phyloP scores from a whole-genome alignment of 2,888 invertebrate species.

The Harpagoxenus sublaevis region DNA sequence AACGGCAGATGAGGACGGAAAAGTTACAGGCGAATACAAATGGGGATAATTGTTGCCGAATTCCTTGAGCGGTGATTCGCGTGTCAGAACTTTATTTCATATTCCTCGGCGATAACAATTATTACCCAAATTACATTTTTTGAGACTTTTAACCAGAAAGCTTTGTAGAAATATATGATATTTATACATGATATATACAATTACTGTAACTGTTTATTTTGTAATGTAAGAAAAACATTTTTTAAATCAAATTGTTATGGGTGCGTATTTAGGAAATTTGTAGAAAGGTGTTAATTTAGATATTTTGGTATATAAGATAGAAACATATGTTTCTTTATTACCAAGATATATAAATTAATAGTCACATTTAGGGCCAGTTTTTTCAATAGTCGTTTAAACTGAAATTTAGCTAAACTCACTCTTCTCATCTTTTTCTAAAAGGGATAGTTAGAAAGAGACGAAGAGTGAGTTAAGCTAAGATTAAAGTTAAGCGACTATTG shows the following conservation, averaged over 20 bases:
- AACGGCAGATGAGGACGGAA: constrained; percentile 62
- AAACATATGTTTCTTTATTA: background rate
- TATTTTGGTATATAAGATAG: background rate
- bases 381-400: no score
- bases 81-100: constrained; percentile 52
- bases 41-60: constrained; percentile 69
- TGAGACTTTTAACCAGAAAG: background rate
- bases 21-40: constrained; percentile 67
- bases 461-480: no score
- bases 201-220: background rate
- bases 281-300: background rate
- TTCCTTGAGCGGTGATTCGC: constrained; percentile 62
- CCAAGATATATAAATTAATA: no score
- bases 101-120: background rate
- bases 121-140: background rate
- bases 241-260: background rate
- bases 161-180: background rate
- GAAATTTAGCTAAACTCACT: no score
- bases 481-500: no score
- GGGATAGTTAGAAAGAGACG: no score
- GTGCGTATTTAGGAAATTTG: background rate
- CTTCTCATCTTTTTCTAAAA: no score
- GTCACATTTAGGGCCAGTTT: no score
- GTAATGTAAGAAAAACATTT: background rate
- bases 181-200: background rate